Evolutionary conservation across 23 tunicate genomes (phyloP).

Genomic region (Ciona savignyi): DNA sequence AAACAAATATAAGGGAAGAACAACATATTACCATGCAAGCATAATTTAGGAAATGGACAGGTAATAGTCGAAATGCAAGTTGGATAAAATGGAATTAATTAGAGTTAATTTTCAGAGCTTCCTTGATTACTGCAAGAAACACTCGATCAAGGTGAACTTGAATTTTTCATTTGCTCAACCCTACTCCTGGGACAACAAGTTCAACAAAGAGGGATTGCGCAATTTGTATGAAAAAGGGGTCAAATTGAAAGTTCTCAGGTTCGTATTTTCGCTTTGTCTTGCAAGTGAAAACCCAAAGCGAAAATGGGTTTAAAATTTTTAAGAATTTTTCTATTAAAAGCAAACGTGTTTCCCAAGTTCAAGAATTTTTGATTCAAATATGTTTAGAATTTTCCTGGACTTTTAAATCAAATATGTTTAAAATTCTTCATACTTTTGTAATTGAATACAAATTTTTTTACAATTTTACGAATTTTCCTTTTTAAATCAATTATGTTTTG

Average conservation of each 20-base stretch:
- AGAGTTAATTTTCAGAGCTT: constrained; percentile 24
- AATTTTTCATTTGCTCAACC: constrained; percentile 50
- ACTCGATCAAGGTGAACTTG: constrained; percentile 38
- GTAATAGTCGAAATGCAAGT: too few relatives aligned
- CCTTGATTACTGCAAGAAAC: constrained; percentile 60
- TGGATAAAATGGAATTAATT: background rate
- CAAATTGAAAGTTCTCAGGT: constrained; percentile 61
- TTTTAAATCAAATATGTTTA: too few relatives aligned
- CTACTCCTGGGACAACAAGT: constrained; percentile 86
- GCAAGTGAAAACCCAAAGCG: background rate
- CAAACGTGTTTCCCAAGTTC: background rate
- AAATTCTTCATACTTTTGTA: too few relatives aligned
- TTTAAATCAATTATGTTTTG: too few relatives aligned
- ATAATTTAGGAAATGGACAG: too few relatives aligned
- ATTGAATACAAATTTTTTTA: background rate
- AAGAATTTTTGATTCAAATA: too few relatives aligned
- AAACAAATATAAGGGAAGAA: too few relatives aligned
- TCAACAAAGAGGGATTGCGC: constrained; percentile 80
- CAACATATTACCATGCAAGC: too few relatives aligned
- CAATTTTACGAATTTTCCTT: too few relatives aligned
- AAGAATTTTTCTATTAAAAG: constrained; percentile 1
- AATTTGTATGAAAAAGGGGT: constrained; percentile 41
- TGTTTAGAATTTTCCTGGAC: too few relatives aligned
- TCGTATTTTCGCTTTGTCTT: background rate
- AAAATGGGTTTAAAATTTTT: too few relatives aligned